phyloP scores from a whole-genome alignment of 2,797 vertebrate genomes.

The Garrulus glandarius region DNA sequence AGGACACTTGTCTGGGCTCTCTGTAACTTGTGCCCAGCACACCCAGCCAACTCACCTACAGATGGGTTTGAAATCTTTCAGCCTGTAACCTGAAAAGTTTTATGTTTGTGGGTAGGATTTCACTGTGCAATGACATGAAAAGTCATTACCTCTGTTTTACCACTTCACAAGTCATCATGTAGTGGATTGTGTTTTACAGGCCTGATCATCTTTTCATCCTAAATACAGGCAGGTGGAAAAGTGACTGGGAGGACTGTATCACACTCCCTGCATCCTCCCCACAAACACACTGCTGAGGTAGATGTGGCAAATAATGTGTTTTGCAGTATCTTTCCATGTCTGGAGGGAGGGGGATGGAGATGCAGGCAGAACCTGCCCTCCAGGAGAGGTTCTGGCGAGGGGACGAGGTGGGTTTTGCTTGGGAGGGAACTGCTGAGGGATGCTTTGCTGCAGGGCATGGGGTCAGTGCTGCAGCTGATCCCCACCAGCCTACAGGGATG shows the following conservation, averaged over 20 bases:
- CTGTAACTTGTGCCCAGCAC: neutral
- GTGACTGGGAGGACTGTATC: neutral
- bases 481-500: neutral
- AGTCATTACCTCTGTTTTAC: neutral
- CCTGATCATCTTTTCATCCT: neutral
- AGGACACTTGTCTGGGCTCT: neutral
- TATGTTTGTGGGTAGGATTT: constrained; percentile 28
- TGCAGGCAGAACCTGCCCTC: neutral
- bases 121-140: neutral
- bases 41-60: neutral
- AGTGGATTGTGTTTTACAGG: constrained; percentile 34
- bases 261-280: neutral
- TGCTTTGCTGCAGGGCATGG: neutral
- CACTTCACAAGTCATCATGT: neutral
- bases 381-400: neutral
- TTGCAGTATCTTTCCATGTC: neutral
- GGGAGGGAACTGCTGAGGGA: neutral
- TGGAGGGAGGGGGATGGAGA: neutral
- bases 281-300: neutral
- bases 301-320: neutral
- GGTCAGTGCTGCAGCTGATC: neutral
- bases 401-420: neutral
- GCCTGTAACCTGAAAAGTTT: neutral
- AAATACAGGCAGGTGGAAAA: constrained; percentile 14
- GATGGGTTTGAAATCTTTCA: constrained; percentile 3